These are phyloP conservation scores for Littorina saxatilis DNA, from an alignment of 1,140 invertebrate species.

Conservation along the genomic window DNA sequence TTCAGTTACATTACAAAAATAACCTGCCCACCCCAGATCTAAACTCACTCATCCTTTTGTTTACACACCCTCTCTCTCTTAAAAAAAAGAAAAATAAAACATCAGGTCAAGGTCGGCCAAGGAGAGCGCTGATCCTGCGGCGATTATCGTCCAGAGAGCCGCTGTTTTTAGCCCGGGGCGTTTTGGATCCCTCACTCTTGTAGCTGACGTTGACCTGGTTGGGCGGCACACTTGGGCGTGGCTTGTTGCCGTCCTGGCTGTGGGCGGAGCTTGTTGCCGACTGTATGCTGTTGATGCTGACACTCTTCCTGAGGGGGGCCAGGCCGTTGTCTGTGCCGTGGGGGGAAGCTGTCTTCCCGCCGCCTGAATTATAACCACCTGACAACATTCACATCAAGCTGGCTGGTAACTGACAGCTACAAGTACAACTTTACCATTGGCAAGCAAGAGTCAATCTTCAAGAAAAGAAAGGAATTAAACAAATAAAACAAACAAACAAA, in stretches of 20 bases:
- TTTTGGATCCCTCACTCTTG: slow-evolving; percentile 49
- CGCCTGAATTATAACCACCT: neutral
- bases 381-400: too few species aligned
- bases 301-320: slow-evolving; percentile 19
- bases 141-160: slow-evolving; percentile 48
- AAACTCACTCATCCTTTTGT: too few species aligned
- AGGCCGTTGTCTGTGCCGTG: slow-evolving; percentile 6
- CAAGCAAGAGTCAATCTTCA: too few species aligned
- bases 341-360: slow-evolving; percentile 2
- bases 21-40: too few species aligned
- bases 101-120: slow-evolving; percentile 48
- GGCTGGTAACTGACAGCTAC: too few species aligned
- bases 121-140: slow-evolving; percentile 51
- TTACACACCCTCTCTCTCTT: too few species aligned
- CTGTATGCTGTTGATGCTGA: slow-evolving; percentile 22
- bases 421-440: too few species aligned
- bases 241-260: slow-evolving; percentile 18
- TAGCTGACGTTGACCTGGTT: slow-evolving; percentile 44
- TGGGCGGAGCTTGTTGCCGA: slow-evolving; percentile 27
- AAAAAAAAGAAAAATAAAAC: too few species aligned
- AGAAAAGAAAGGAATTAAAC: neutral
- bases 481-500: neutral
- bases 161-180: slow-evolving; percentile 41
- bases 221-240: slow-evolving; percentile 34
- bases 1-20: too few species aligned